Conservation (phyloP, 2,888 invertebrate genomes). For the Dascillus cervinus region DNA sequence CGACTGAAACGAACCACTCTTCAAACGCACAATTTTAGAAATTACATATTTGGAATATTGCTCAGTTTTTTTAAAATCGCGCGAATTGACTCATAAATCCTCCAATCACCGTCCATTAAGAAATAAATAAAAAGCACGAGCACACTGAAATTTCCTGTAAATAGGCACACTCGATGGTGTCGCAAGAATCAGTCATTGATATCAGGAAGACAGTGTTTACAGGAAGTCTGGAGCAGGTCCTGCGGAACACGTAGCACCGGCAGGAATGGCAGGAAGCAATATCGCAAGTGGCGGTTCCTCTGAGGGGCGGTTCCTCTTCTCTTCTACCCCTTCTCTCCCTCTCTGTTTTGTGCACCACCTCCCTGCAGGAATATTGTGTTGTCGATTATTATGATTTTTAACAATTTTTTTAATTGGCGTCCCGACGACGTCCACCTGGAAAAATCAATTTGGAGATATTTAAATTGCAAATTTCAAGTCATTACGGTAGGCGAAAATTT, state of each 20-base stretch:
- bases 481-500: too few species aligned
- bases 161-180: slow-evolving; percentile 12
- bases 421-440: too few species aligned
- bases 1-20: too few species aligned
- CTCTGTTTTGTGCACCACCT: slow-evolving; percentile 24
- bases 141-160: slow-evolving; percentile 14
- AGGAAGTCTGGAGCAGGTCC: slow-evolving; percentile 41
- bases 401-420: slow-evolving; percentile 5
- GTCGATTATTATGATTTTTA: slow-evolving; percentile 15
- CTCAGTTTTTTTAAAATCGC: too few species aligned
- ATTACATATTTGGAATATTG: too few species aligned
- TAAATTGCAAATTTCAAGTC: too few species aligned
- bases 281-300: slow-evolving; percentile 46
- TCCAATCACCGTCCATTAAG: too few species aligned
- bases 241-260: slow-evolving; percentile 39
- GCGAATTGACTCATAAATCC: too few species aligned
- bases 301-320: slow-evolving; percentile 37
- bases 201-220: slow-evolving; percentile 38
- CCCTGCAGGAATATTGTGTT: slow-evolving; percentile 15
- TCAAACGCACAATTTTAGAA: too few species aligned
- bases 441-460: too few species aligned
- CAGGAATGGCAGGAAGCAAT: slow-evolving; percentile 45
- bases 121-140: too few species aligned
- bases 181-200: slow-evolving; percentile 22
- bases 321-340: slow-evolving; percentile 24